Conservation (phyloP, 2,888 invertebrate genomes). For the Augochlorella aurata region DNA sequence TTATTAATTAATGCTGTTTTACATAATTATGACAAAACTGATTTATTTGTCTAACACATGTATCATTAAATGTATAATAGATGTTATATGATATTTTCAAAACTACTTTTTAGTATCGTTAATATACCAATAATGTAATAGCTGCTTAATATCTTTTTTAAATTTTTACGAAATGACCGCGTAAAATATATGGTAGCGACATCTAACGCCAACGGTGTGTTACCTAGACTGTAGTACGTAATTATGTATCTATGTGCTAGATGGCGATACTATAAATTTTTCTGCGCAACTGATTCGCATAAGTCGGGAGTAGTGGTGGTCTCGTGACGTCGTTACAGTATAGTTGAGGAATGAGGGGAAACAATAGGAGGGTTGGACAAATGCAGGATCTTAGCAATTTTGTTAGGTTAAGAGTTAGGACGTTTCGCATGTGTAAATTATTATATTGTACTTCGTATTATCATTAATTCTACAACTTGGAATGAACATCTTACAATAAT, state of each 20-base stretch:
- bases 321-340: no score
- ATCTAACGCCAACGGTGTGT: not conserved
- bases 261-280: not conserved
- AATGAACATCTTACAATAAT: no score
- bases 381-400: no score
- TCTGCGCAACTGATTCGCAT: not conserved
- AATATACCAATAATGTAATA: not conserved
- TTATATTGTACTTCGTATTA: no score
- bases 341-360: no score
- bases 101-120: conserved; percentile 29
- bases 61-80: conserved; percentile 35
- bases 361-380: no score
- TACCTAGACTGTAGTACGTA: not conserved
- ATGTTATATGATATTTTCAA: conserved; percentile 39
- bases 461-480: no score
- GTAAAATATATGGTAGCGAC: not conserved
- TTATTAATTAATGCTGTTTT: conserved; percentile 63
- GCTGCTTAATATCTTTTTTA: not conserved
- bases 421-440: no score
- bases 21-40: conserved; percentile 61
- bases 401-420: no score
- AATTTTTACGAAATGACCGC: not conserved
- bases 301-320: no score
- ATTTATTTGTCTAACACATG: conserved; percentile 57
- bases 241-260: not conserved